These are phyloP conservation scores for Ageneiosus marmoratus DNA, from an alignment of 2,113 vertebrate species.

Conservation along the genomic window DNA sequence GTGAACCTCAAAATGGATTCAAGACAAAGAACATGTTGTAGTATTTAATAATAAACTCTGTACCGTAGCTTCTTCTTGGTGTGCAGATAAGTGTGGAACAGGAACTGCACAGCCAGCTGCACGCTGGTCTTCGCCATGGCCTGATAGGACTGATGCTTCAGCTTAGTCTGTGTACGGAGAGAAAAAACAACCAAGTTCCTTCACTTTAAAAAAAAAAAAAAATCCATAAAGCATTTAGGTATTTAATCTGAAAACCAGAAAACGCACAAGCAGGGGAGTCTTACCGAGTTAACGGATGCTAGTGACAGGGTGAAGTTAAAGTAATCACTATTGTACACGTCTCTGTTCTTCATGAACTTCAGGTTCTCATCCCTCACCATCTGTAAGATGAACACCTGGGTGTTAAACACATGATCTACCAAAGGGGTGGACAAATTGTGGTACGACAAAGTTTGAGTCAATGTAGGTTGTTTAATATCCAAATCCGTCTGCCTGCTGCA, in stretches of 20 bases:
- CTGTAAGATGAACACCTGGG: slow-evolving; percentile 62
- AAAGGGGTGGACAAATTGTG: neutral
- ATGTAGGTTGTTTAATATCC: neutral
- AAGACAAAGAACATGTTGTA: neutral
- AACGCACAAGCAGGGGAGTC: slow-evolving; percentile 21
- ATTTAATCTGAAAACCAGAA: neutral
- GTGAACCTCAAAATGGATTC: neutral
- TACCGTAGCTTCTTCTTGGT: slow-evolving; percentile 99
- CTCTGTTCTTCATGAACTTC: slow-evolving; percentile 98
- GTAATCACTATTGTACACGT: slow-evolving; percentile 97
- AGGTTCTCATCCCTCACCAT: slow-evolving; percentile 98
- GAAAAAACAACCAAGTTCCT: neutral
- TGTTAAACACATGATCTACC: neutral
- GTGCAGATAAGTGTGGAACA: slow-evolving; percentile 95
- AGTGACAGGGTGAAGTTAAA: slow-evolving; percentile 96
- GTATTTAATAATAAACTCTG: neutral
- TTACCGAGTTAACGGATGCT: slow-evolving; percentile 92
- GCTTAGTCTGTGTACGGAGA: slow-evolving; percentile 83
- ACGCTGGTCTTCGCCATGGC: slow-evolving; percentile 94
- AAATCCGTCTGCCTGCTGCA: neutral
- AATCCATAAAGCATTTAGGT: neutral
- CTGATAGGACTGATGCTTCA: slow-evolving; percentile 93
- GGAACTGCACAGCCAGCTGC: slow-evolving; percentile 92
- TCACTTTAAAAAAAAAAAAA: too few species aligned
- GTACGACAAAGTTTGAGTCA: too few species aligned